Evolutionary conservation across 2,888 invertebrate species (phyloP).

Genomic region (Noctua pronuba): DNA sequence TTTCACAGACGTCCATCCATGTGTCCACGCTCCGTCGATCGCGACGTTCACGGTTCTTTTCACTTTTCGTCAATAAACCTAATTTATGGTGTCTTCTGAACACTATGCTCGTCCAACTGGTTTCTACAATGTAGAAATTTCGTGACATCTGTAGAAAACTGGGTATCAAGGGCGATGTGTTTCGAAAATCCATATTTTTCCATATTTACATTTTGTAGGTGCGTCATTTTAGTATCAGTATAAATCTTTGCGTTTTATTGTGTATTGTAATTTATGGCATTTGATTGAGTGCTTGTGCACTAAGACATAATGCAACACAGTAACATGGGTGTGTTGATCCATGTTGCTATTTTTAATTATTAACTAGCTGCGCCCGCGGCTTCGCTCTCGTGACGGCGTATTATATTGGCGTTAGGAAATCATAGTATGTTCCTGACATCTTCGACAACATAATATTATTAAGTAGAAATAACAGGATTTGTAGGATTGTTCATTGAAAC

Average conservation of each 20-base stretch:
- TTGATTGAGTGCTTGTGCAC: background rate
- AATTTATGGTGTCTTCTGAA: constrained; percentile 51
- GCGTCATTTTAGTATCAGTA: background rate
- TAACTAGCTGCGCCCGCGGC: background rate
- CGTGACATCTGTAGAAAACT: constrained; percentile 7
- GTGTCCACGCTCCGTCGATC: constrained; percentile 61
- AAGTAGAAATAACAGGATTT: background rate
- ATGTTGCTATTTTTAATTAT: background rate
- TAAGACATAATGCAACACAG: background rate
- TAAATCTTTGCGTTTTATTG: background rate
- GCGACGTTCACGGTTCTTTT: constrained; percentile 60
- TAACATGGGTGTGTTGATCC: background rate
- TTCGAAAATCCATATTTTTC: constrained; percentile 15
- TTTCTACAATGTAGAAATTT: constrained; percentile 53
- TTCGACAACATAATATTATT: background rate
- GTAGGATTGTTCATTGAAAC: background rate
- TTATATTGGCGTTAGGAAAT: too few relatives aligned
- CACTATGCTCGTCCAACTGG: constrained; percentile 20
- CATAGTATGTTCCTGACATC: background rate
- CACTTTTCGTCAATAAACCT: constrained; percentile 73
- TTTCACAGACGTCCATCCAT: constrained; percentile 52
- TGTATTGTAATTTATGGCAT: background rate
- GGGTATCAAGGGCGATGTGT: constrained; percentile 19
- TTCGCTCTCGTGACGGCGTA: background rate
- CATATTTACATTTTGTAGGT: background rate